Percentiles rank a stretch among this genome's conserved stretches.
phyloP scores from a whole-genome alignment of 2,888 invertebrate species.

The Agriopis marginaria region DNA sequence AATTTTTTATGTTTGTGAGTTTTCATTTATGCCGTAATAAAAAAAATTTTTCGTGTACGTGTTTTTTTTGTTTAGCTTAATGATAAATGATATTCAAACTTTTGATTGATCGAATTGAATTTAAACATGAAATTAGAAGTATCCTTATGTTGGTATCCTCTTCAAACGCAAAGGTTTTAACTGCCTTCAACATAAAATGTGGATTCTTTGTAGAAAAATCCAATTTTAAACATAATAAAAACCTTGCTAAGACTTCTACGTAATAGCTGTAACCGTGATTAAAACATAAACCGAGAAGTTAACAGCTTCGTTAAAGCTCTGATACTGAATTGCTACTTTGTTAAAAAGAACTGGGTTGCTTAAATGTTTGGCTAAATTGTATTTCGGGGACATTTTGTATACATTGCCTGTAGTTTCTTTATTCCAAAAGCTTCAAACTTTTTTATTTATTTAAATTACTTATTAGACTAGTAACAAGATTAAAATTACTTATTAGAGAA shows the following conservation, averaged over 20 bases:
- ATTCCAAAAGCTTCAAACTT: background rate
- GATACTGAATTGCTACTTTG: constrained; percentile 31
- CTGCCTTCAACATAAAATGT: constrained; percentile 15
- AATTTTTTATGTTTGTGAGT: no score
- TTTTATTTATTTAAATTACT: no score
- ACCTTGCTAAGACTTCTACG: constrained; percentile 27
- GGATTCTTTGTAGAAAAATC: constrained; percentile 27
- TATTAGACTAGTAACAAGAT: no score
- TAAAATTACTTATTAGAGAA: no score
- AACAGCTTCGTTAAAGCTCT: constrained; percentile 29
- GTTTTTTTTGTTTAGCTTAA: no score
- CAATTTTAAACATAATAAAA: constrained; percentile 33
- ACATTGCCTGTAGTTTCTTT: background rate
- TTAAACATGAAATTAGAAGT: background rate
- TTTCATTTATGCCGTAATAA: no score
- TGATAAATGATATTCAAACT: background rate
- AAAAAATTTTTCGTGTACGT: no score
- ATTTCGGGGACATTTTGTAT: background rate
- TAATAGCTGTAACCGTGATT: constrained; percentile 30
- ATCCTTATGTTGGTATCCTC: background rate
- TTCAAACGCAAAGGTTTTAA: background rate
- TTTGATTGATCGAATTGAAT: background rate
- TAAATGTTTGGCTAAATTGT: constrained; percentile 5
- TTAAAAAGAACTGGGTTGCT: constrained; percentile 11
- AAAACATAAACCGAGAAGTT: constrained; percentile 33